These are phyloP conservation scores for Sarcophilus harrisii DNA, from an alignment of 2,797 vertebrate genomes.

Conservation along the genomic window DNA sequence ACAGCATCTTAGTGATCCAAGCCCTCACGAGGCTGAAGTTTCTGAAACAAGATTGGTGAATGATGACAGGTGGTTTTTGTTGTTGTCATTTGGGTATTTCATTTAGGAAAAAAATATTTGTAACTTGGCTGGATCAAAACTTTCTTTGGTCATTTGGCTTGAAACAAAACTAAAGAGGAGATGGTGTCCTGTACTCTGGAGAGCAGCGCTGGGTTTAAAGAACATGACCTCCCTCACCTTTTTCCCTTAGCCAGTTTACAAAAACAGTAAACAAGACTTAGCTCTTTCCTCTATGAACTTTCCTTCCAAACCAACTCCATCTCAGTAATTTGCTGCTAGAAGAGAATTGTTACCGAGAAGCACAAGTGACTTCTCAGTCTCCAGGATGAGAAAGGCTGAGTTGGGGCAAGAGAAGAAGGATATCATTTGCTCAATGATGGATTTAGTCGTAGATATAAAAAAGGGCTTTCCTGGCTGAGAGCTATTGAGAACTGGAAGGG, in stretches of 20 bases:
- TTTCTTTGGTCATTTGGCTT: background rate
- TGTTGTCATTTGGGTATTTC: background rate
- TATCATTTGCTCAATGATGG: constrained; percentile 31
- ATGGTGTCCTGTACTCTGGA: background rate
- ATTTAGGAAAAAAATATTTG: constrained; percentile 38
- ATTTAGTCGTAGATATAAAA: constrained; percentile 26
- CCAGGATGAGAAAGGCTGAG: constrained; percentile 6
- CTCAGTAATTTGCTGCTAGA: background rate
- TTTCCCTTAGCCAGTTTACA: background rate
- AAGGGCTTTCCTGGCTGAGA: constrained; percentile 17
- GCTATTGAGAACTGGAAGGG: background rate
- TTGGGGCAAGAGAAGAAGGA: background rate
- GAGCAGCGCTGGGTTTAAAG: background rate
- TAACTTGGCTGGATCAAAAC: constrained; percentile 1
- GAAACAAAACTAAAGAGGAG: background rate
- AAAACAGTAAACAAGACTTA: constrained; percentile 1
- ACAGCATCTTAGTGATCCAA: background rate
- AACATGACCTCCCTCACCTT: background rate
- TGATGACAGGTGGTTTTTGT: constrained; percentile 19
- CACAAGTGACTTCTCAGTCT: background rate
- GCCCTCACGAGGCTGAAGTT: constrained; percentile 1
- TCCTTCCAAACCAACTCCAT: constrained; percentile 19
- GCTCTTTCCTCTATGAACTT: background rate
- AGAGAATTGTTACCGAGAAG: background rate
- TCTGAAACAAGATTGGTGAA: constrained; percentile 45